Percentiles rank a stretch among this genome's conserved stretches.
These are phyloP conservation scores for Cephus pygmeus DNA, from an alignment of 2,888 invertebrate species.

Conservation along the genomic window DNA sequence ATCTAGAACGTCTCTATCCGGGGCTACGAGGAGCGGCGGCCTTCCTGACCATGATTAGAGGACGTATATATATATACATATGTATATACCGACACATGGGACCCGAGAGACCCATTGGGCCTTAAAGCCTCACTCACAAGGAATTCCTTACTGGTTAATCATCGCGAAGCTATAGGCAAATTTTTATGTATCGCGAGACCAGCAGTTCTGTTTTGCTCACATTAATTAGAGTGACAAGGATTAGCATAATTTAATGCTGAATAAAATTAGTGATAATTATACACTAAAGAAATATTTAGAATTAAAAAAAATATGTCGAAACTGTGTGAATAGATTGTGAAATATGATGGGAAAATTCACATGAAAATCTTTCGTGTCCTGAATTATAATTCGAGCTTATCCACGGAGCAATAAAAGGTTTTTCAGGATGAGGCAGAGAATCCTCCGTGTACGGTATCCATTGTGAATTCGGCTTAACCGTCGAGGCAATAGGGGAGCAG, in stretches of 20 bases:
- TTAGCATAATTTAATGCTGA: neutral
- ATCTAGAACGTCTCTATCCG: conserved; percentile 56
- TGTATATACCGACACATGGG: conserved; percentile 29
- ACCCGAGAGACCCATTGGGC: conserved; percentile 25
- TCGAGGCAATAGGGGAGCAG: conserved; percentile 1
- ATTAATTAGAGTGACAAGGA: neutral
- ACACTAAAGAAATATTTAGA: neutral
- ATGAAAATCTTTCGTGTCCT: neutral
- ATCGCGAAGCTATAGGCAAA: neutral
- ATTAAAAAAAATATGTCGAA: neutral
- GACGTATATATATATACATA: conserved; percentile 34
- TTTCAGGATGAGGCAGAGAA: neutral
- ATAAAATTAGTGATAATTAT: neutral
- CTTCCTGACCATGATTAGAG: conserved; percentile 58
- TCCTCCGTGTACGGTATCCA: neutral
- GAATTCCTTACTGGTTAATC: neutral
- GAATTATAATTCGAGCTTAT: neutral
- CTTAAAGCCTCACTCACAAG: conserved; percentile 39
- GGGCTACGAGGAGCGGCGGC: conserved; percentile 42
- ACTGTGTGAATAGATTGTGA: neutral
- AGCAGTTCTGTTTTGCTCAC: neutral
- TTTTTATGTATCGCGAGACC: neutral
- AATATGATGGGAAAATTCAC: neutral
- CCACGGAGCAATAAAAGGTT: neutral
- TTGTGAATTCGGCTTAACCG: conserved; percentile 7